Evolutionary conservation across 2,113 vertebrate species (phyloP).

Genomic region (Notothenia rossii): DNA sequence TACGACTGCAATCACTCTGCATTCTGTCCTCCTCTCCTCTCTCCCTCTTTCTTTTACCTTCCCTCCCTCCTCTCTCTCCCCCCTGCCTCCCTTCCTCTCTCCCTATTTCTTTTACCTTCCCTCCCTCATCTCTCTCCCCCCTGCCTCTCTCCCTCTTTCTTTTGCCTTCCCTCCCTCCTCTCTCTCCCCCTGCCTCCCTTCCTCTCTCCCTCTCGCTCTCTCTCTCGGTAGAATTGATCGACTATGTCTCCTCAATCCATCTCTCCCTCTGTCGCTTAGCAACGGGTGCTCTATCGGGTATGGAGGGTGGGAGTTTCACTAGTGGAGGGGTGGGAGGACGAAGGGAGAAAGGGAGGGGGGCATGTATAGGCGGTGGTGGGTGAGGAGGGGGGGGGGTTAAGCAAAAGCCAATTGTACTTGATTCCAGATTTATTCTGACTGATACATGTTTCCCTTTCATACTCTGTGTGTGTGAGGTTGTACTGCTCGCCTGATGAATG

Average conservation of each 20-base stretch:
- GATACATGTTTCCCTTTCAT: slow-evolving; percentile 63
- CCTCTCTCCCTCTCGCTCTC: slow-evolving; percentile 64
- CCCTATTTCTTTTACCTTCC: slow-evolving; percentile 46
- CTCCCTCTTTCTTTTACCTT: slow-evolving; percentile 16
- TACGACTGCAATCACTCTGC: slow-evolving; percentile 78
- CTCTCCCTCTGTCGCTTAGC: slow-evolving; percentile 88
- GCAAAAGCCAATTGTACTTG: slow-evolving; percentile 74
- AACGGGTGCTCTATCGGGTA: slow-evolving; percentile 86
- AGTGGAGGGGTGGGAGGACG: slow-evolving; percentile 62
- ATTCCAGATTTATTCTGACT: slow-evolving; percentile 70
- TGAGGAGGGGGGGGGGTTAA: slow-evolving; percentile 34
- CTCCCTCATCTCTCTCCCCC: slow-evolving; percentile 31
- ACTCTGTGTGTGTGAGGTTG: slow-evolving; percentile 45
- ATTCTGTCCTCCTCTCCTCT: slow-evolving; percentile 69
- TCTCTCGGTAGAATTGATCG: slow-evolving; percentile 87
- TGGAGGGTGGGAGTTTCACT: slow-evolving; percentile 82
- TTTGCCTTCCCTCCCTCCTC: slow-evolving; percentile 34
- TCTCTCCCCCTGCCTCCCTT: slow-evolving; percentile 5
- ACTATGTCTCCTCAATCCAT: slow-evolving; percentile 88
- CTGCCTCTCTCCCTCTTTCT: slow-evolving; percentile 26
- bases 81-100: slow-evolving; percentile 18
- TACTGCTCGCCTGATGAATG: slow-evolving; percentile 40
- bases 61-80: slow-evolving; percentile 36
- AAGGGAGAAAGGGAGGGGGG: slow-evolving; percentile 27
- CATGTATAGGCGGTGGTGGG: slow-evolving; percentile 46